Evolutionary conservation across 1,140 invertebrate genomes (phyloP).

Genomic region (Wasmannia auropunctata): DNA sequence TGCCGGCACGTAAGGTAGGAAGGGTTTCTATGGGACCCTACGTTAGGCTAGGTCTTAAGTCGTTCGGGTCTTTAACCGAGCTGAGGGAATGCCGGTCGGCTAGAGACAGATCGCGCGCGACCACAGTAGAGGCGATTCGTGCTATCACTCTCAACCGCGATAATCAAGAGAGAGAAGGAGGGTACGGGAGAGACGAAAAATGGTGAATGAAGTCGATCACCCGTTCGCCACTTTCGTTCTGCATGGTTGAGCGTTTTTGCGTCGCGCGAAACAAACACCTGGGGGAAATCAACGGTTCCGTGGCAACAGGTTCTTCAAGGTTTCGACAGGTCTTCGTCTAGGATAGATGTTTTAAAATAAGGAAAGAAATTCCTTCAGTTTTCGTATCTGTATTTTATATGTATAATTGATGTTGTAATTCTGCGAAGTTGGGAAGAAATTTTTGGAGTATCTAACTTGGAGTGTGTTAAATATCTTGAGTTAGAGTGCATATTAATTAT

Average conservation of each 20-base stretch:
- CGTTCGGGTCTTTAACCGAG: constrained; percentile 75
- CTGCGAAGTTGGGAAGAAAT: neutral
- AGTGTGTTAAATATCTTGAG: neutral
- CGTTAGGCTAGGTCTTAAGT: constrained; percentile 73
- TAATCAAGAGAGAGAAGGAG: neutral
- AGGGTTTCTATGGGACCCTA: constrained; percentile 63
- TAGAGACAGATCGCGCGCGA: constrained; percentile 51
- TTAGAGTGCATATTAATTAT: neutral
- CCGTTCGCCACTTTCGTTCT: constrained; percentile 37
- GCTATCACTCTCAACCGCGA: constrained; percentile 61
- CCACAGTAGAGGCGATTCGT: constrained; percentile 26
- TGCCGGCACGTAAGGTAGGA: constrained; percentile 60
- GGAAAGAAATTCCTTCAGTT: neutral
- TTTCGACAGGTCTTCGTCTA: neutral
- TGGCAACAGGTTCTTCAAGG: neutral
- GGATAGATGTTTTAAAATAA: neutral
- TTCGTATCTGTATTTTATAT: neutral
- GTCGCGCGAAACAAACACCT: constrained; percentile 1
- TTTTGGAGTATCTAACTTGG: neutral
- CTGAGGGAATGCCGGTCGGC: constrained; percentile 57
- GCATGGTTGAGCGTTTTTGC: constrained; percentile 29
- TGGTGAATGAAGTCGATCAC: constrained; percentile 56
- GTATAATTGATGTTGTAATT: neutral
- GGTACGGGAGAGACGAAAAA: neutral
- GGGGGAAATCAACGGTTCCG: neutral